These are phyloP conservation scores for Agrotis ipsilon DNA, from an alignment of 2,888 invertebrate genomes.

Conservation along the genomic window DNA sequence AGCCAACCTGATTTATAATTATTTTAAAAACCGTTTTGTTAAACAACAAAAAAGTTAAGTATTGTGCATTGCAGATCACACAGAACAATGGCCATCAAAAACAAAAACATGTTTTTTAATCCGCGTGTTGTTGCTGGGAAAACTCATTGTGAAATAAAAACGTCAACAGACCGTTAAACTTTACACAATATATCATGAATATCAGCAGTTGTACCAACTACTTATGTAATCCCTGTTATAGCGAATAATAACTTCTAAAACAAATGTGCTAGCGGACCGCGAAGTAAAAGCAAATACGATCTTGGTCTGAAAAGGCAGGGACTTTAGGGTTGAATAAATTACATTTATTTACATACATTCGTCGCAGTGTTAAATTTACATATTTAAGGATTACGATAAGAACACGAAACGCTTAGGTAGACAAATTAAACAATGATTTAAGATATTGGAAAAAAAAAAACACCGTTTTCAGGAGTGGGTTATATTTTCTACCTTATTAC, in stretches of 20 bases:
- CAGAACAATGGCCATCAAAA: background rate
- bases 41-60: no score
- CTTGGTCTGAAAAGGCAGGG: constrained; percentile 45
- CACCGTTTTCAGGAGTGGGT: constrained; percentile 16
- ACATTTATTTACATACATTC: constrained; percentile 55
- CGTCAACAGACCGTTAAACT: constrained; percentile 9
- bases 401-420: constrained; percentile 25
- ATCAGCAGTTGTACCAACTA: constrained; percentile 22
- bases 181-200: constrained; percentile 14
- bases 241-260: constrained; percentile 45
- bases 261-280: constrained; percentile 38
- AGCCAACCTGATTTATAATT: background rate
- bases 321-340: constrained; percentile 53
- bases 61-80: background rate
- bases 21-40: no score
- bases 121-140: background rate
- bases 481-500: constrained; percentile 24
- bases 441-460: constrained; percentile 46
- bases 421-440: constrained; percentile 53
- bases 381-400: constrained; percentile 55
- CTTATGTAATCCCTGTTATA: constrained; percentile 23
- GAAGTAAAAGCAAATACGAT: constrained; percentile 47
- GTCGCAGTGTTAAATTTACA: constrained; percentile 52
- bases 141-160: constrained; percentile 13
- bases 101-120: constrained; percentile 7